Evolutionary conservation across 1,140 invertebrate genomes (phyloP).

Genomic region (Saxidomus purpurata): DNA sequence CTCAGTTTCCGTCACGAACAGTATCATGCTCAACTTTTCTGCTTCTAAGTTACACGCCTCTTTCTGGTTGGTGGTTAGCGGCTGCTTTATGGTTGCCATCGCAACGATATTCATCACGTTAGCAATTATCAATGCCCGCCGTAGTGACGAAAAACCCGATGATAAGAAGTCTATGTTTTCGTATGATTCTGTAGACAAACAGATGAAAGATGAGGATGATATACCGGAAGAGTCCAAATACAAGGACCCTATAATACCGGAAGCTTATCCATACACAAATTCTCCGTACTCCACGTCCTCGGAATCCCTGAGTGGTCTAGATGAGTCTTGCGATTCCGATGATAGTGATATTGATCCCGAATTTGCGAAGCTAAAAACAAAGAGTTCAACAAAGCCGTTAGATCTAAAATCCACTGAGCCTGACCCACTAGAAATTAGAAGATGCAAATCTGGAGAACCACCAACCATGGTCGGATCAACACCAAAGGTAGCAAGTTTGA

Average conservation of each 20-base stretch:
- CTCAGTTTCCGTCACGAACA: background rate
- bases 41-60: conserved; percentile 32
- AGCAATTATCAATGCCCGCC: background rate
- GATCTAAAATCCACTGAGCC: background rate
- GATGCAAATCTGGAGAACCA: background rate
- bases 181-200: background rate
- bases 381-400: background rate
- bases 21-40: background rate
- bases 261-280: background rate
- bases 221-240: background rate
- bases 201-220: background rate
- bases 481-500: background rate
- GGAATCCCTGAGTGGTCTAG: background rate
- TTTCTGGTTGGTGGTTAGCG: conserved; percentile 7
- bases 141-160: background rate
- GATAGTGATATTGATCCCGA: background rate
- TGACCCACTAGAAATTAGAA: background rate
- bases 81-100: background rate
- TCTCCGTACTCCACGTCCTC: conserved; percentile 1
- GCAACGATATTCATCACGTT: background rate
- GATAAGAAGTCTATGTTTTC: conserved; percentile 6
- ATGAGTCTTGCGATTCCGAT: background rate
- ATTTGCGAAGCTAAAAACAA: conserved; percentile 13
- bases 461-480: background rate
- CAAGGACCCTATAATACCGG: background rate